Base-by-base conservation (phyloP, 2,888 invertebrate genomes). In the Papilio elwesi region DNA sequence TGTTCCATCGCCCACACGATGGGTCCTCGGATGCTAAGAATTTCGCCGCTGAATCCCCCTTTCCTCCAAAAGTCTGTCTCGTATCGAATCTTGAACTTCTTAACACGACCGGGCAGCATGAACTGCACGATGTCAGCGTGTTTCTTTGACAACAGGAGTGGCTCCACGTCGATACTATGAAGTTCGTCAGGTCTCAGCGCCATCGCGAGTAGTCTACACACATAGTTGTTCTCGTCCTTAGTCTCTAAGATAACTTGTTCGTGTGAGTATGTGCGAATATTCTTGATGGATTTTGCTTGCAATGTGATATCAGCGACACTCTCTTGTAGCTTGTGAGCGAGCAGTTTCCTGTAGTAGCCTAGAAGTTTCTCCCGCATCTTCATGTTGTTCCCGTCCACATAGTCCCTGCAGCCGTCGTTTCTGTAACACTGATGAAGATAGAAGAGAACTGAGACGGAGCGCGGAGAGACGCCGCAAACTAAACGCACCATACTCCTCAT, bases 1-100 rank as follows among this genome's bases (percentile, higher is more conserved):
- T 82, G 85, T 73, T 92, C 89, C 81, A 90, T 93, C 0, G 93
- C 92, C 93, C 93, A 93, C n/a, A 92, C 80, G 2, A 94, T 90
- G 0, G 93, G 93, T 7, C 94, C 94, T 63, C 84, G 85, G 57
- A 91, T 79, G 76, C 93, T 93, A 3, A 94, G 82, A 71, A 93
- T 92, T 67, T 93, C 93, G 1, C 94, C 94, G 74, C 91, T 93
- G 68, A 85, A 92, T 0, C 93, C 93, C 51, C 83, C 81, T 10
- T 76, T 76, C 59, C 82, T 83, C 93, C 94, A 94, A 78, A 93
- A 91, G 67, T 85, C 86, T 0, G 86, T 83, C 15, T 86, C 84
- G 73, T 93, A 94, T 76, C 88, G 84, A n/a, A 92, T 78, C 0
- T 82, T 66, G 74, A 93, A 94, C 71, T 88, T 91, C 74, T 84